Evolutionary conservation across 1,140 invertebrate genomes (phyloP).

Genomic region (Acromyrmex charruanus): DNA sequence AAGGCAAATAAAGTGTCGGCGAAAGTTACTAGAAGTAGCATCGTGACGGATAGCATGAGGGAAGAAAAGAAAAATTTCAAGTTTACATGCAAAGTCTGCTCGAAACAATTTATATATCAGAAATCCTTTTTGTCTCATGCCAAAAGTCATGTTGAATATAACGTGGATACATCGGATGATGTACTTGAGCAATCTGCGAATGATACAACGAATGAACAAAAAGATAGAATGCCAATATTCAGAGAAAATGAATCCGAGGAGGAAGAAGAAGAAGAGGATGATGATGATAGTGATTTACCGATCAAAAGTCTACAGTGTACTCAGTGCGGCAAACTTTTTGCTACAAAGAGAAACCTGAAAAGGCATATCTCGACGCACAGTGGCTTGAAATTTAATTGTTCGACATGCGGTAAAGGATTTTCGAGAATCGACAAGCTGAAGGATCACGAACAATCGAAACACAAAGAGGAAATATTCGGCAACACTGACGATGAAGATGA

Average conservation of each 20-base stretch:
- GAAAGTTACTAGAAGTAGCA: conserved; percentile 35
- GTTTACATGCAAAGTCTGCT: conserved; percentile 80
- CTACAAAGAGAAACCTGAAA: conserved; percentile 82
- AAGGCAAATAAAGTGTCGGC: conserved; percentile 37
- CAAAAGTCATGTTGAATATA: conserved; percentile 79
- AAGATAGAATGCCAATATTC: neutral
- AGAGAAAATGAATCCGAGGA: conserved; percentile 68
- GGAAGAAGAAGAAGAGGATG: conserved; percentile 69
- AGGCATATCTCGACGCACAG: conserved; percentile 82
- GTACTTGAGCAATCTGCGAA: neutral
- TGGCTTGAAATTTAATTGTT: conserved; percentile 80
- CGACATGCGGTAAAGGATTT: conserved; percentile 81
- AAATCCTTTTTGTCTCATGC: conserved; percentile 81
- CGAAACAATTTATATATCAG: conserved; percentile 81
- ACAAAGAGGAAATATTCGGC: conserved; percentile 78
- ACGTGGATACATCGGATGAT: conserved; percentile 59
- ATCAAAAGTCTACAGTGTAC: conserved; percentile 79
- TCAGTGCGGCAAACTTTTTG: conserved; percentile 82
- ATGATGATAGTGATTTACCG: conserved; percentile 75
- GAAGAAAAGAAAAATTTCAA: conserved; percentile 75
- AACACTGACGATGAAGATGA: conserved; percentile 73
- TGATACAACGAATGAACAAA: conserved; percentile 44
- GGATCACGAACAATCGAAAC: conserved; percentile 83
- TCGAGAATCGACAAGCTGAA: conserved; percentile 81
- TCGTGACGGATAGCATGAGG: conserved; percentile 24